These are phyloP conservation scores for Oncorhynchus mykiss DNA, from an alignment of 2,113 vertebrate species.

Conservation along the genomic window DNA sequence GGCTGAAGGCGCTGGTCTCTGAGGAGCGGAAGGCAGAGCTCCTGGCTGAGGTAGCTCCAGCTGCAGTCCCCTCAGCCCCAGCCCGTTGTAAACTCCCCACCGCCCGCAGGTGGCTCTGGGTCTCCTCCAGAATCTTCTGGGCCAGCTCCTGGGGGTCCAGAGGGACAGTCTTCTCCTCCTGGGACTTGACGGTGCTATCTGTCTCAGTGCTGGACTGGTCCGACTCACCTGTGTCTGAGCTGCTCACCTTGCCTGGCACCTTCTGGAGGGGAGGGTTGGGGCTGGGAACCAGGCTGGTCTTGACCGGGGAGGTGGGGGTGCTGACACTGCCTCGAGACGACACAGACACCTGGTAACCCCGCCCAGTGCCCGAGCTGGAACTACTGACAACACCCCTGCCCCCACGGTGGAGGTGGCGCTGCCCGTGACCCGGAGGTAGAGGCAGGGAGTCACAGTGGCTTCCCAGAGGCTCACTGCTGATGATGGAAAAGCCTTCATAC, in stretches of 20 bases:
- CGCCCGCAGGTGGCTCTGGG: constrained; percentile 89
- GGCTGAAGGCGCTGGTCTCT: constrained; percentile 92
- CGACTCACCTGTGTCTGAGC: constrained; percentile 89
- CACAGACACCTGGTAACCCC: constrained; percentile 71
- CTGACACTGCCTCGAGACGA: constrained; percentile 85
- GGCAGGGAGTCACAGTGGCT: constrained; percentile 77
- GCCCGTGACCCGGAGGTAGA: constrained; percentile 81
- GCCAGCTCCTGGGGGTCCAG: constrained; percentile 91
- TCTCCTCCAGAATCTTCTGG: constrained; percentile 93
- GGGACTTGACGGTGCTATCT: constrained; percentile 92
- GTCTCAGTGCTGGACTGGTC: constrained; percentile 96
- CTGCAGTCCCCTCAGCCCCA: constrained; percentile 63
- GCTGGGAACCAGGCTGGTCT: constrained; percentile 85
- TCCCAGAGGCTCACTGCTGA: constrained; percentile 89
- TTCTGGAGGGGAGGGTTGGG: constrained; percentile 93
- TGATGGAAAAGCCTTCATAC: constrained; percentile 93
- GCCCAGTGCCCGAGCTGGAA: constrained; percentile 52
- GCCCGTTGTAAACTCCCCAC: constrained; percentile 90
- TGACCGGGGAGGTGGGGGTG: constrained; percentile 88
- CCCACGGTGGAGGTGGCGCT: constrained; percentile 59
- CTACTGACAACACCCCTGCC: constrained; percentile 50
- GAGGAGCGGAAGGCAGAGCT: constrained; percentile 82
- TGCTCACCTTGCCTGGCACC: constrained; percentile 85
- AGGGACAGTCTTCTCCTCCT: constrained; percentile 81
- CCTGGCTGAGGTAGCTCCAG: constrained; percentile 51